Evolutionary conservation across 2,888 invertebrate genomes (phyloP).

Genomic region (Mechanitis messenoides): DNA sequence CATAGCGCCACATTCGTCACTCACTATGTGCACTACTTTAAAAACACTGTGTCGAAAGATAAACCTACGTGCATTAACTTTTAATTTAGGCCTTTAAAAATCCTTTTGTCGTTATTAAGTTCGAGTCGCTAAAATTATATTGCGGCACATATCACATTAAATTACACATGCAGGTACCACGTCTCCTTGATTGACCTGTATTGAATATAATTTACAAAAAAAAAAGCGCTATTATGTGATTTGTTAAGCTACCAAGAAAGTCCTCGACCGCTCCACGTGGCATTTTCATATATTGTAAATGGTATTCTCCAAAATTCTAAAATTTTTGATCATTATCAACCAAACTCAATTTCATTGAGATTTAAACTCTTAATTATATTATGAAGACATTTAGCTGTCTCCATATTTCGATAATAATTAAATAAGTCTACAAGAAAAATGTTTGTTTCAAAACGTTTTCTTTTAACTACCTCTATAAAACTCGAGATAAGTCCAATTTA

Average conservation of each 20-base stretch:
- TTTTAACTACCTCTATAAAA: too few relatives aligned
- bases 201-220: constrained; percentile 7
- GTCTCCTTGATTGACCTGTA: constrained; percentile 12
- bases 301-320: too few relatives aligned
- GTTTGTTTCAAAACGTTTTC: too few relatives aligned
- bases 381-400: too few relatives aligned
- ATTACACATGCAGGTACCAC: not conserved
- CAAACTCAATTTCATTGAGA: too few relatives aligned
- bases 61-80: constrained; percentile 14
- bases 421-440: too few relatives aligned
- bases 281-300: not conserved
- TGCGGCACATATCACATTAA: constrained; percentile 5
- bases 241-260: not conserved
- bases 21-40: constrained; percentile 16
- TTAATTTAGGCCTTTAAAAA: constrained; percentile 10
- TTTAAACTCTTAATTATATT: too few relatives aligned
- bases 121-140: constrained; percentile 7
- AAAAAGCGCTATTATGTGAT: not conserved
- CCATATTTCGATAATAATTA: too few relatives aligned
- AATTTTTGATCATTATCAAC: too few relatives aligned
- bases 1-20: constrained; percentile 25
- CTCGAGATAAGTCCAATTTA: too few relatives aligned
- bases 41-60: constrained; percentile 12
- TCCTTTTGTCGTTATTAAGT: constrained; percentile 10
- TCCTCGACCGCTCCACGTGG: constrained; percentile 14